Conservation (phyloP, 2,797 vertebrate species). For the Dermochelys coriacea region DNA sequence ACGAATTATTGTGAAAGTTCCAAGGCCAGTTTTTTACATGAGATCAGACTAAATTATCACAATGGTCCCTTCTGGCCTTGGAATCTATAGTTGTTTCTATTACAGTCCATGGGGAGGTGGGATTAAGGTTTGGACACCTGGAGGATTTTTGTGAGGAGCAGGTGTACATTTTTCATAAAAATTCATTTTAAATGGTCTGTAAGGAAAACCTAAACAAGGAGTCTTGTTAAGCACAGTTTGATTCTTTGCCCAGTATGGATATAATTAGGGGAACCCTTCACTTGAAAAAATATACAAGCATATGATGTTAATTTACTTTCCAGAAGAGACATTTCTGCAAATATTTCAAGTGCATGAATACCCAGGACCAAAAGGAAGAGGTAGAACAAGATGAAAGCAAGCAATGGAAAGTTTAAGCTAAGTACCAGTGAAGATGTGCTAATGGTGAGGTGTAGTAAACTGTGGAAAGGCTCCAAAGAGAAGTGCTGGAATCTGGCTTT, state of each 20-base stretch:
- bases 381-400: not conserved
- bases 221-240: not conserved
- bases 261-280: not conserved
- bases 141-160: not conserved
- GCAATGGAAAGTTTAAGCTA: not conserved
- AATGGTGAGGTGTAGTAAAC: not conserved
- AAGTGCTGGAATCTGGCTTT: not conserved
- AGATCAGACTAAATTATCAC: not conserved
- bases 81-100: not conserved
- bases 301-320: not conserved
- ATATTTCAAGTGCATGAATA: not conserved
- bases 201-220: not conserved
- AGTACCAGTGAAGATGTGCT: not conserved
- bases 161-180: not conserved
- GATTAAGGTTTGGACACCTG: not conserved
- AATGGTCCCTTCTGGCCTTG: not conserved
- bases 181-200: conserved; percentile 1
- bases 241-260: not conserved
- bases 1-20: not conserved
- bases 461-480: not conserved
- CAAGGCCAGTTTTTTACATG: not conserved
- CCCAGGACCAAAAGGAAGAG: not conserved
- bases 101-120: not conserved
- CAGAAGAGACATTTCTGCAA: not conserved
- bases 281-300: accelerated